Conservation (phyloP, 2,888 invertebrate species). For the Stenodera caucasica region DNA sequence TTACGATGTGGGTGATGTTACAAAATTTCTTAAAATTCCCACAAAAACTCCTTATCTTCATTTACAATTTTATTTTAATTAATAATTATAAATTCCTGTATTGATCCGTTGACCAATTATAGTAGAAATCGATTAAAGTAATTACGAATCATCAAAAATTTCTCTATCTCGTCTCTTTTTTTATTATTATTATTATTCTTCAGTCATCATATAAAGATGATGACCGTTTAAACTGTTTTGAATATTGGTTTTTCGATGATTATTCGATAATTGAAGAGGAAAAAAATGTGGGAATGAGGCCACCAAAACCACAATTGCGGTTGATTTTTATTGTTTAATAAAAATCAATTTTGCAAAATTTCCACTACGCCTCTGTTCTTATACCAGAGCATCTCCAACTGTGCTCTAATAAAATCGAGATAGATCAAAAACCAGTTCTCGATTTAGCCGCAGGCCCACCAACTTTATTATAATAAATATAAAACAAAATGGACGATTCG, state of each 20-base stretch:
- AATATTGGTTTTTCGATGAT: neutral
- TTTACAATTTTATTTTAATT: conserved; percentile 1
- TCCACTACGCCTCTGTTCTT: too few relatives aligned
- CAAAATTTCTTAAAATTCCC: neutral
- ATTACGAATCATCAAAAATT: conserved; percentile 36
- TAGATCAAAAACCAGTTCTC: conserved; percentile 34
- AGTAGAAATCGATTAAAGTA: conserved; percentile 37
- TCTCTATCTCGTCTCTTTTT: conserved; percentile 17
- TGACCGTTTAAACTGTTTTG: neutral
- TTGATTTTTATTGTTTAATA: too few relatives aligned
- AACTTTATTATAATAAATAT: neutral
- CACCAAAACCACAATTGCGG: neutral
- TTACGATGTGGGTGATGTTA: conserved; percentile 8
- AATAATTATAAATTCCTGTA: conserved; percentile 17
- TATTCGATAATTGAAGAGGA: neutral
- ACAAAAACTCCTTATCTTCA: too few relatives aligned
- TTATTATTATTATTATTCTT: too few relatives aligned
- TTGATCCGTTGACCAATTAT: conserved; percentile 31
- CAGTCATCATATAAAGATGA: neutral
- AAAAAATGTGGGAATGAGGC: neutral
- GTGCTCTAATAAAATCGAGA: conserved; percentile 36
- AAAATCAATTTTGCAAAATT: neutral
- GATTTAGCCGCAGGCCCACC: neutral
- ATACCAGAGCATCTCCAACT: conserved; percentile 18
- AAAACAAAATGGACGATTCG: neutral